phyloP scores from a whole-genome alignment of 2,113 vertebrate species.

The Cyphomyrus discorhynchus region DNA sequence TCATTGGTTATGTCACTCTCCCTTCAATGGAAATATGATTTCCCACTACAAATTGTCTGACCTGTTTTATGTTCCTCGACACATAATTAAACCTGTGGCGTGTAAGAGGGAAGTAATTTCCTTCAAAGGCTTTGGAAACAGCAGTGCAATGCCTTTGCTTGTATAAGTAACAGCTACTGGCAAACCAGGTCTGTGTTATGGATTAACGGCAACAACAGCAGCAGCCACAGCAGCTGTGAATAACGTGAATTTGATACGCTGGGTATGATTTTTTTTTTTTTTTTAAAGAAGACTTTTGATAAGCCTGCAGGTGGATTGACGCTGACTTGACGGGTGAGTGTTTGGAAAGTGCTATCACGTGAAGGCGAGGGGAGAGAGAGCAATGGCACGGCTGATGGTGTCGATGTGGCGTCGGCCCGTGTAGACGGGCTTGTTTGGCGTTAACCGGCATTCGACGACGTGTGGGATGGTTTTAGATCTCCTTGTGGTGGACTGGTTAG shows the following conservation, averaged over 20 bases:
- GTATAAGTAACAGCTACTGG: constrained; percentile 71
- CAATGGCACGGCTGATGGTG: neutral
- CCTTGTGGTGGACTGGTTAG: neutral
- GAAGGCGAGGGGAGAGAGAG: neutral
- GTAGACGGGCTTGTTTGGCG: neutral
- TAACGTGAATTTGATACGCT: constrained; percentile 42
- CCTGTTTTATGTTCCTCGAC: constrained; percentile 84
- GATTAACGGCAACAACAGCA: constrained; percentile 51
- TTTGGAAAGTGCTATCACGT: neutral
- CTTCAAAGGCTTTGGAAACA: constrained; percentile 82
- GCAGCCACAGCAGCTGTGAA: constrained; percentile 45
- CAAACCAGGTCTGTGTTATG: constrained; percentile 53
- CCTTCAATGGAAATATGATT: constrained; percentile 89
- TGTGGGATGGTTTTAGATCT: neutral
- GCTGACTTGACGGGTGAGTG: neutral
- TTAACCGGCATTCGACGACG: too few relatives aligned
- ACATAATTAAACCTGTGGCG: constrained; percentile 84
- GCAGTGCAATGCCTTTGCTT: constrained; percentile 69
- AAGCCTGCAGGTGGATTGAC: neutral
- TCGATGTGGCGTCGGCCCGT: neutral
- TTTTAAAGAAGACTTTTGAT: constrained; percentile 23
- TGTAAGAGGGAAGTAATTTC: constrained; percentile 88
- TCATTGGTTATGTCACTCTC: constrained; percentile 79
- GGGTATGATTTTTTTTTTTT: constrained; percentile 34
- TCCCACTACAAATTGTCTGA: constrained; percentile 86